A percentile compares a stretch with the other conserved stretches of the same genome.
phyloP scores from a whole-genome alignment of 2,888 invertebrate genomes.

The Drosophila kanekoi region DNA sequence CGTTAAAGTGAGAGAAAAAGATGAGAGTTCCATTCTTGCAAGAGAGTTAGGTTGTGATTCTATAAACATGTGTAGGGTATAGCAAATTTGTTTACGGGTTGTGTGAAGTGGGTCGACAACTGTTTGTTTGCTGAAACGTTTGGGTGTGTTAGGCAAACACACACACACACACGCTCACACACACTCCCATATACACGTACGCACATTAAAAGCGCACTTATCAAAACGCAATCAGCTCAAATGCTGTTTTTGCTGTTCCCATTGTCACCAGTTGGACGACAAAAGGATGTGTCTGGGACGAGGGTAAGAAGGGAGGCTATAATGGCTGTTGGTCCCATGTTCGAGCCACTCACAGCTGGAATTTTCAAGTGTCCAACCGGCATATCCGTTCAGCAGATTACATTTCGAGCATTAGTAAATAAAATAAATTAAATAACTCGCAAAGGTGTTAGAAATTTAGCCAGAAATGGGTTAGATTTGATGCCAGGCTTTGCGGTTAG shows the following conservation, averaged over 20 bases:
- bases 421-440: conserved; percentile 57
- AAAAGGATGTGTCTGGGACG: conserved; percentile 2
- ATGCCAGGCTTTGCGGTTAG: conserved; percentile 3
- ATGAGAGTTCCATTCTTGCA: not conserved
- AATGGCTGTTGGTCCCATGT: conserved; percentile 16
- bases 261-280: conserved; percentile 27
- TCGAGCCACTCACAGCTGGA: conserved; percentile 13
- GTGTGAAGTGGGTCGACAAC: conserved; percentile 48
- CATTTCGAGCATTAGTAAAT: conserved; percentile 31
- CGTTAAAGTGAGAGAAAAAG: no score
- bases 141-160: conserved; percentile 44
- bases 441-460: conserved; percentile 27
- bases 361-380: conserved; percentile 36
- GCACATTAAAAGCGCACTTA: conserved; percentile 67
- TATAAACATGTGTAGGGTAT: conserved; percentile 29
- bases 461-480: conserved; percentile 21
- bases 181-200: conserved; percentile 3
- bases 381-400: conserved; percentile 35
- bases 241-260: conserved; percentile 50
- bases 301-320: not conserved
- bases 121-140: conserved; percentile 33
- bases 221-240: conserved; percentile 77
- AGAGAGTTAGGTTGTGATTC: not conserved
- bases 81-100: conserved; percentile 62
- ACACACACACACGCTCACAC: conserved; percentile 4